Percentiles rank a stretch among this genome's conserved stretches.
phyloP scores from a whole-genome alignment of 2,797 vertebrate species.

The Tragopan temminckii region DNA sequence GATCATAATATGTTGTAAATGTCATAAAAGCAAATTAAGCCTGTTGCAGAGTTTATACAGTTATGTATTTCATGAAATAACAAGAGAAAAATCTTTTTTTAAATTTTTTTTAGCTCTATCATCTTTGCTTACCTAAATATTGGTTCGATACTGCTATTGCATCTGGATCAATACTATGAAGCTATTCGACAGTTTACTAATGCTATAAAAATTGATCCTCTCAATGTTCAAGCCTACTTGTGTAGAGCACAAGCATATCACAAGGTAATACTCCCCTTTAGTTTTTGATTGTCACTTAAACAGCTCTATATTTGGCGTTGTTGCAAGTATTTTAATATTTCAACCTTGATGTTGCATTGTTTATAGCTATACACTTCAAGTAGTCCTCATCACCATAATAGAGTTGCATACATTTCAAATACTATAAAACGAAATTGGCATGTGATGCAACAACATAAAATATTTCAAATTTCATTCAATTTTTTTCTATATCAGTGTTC shows the following conservation, averaged over 20 bases:
- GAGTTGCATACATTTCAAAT: background rate
- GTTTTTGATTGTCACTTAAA: background rate
- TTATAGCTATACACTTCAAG: background rate
- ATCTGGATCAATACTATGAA: conserved; percentile 77
- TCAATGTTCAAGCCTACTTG: conserved; percentile 77
- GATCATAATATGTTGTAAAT: background rate
- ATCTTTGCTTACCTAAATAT: conserved; percentile 81
- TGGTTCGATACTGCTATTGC: conserved; percentile 82
- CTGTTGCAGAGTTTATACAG: background rate
- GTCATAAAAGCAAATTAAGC: background rate
- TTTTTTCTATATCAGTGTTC: background rate
- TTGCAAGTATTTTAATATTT: background rate
- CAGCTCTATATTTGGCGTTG: background rate
- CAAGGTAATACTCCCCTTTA: conserved; percentile 75
- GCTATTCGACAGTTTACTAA: conserved; percentile 81
- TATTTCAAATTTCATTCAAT: background rate
- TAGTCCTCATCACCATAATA: background rate
- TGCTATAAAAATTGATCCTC: conserved; percentile 79
- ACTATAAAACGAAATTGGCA: background rate
- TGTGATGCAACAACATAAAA: background rate
- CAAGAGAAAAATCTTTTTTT: background rate
- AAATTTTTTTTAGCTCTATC: conserved; percentile 69
- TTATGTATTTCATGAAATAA: background rate
- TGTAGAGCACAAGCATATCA: conserved; percentile 81
- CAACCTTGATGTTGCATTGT: background rate